Conservation (phyloP, 2,888 invertebrate species). For the Scaptodrosophila latifasciaeformis region DNA sequence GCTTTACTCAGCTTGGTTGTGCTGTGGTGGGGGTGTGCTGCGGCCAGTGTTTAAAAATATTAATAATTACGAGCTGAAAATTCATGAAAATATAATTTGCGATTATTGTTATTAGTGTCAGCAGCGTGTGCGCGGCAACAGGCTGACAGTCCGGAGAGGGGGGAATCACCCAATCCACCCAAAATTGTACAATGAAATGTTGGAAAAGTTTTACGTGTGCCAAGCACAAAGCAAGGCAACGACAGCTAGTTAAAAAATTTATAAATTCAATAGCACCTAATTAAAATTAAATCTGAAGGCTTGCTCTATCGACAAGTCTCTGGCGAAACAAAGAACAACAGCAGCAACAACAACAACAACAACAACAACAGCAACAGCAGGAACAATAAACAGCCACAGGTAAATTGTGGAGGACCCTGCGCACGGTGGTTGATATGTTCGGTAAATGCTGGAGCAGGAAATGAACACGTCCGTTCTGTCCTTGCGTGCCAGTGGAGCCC, state of each 20-base stretch:
- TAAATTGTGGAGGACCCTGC: constrained; percentile 22
- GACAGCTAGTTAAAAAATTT: constrained; percentile 61
- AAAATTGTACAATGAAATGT: constrained; percentile 49
- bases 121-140: constrained; percentile 31
- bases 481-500: constrained; percentile 17
- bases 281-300: constrained; percentile 68
- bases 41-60: constrained; percentile 44
- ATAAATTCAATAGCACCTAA: constrained; percentile 69
- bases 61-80: constrained; percentile 71
- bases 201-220: constrained; percentile 55
- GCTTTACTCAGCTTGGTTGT: too few relatives aligned
- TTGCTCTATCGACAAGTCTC: constrained; percentile 21
- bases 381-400: constrained; percentile 17
- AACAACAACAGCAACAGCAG: constrained; percentile 20
- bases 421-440: constrained; percentile 52
- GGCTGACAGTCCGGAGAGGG: constrained; percentile 14
- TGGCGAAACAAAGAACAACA: constrained; percentile 12
- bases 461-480: constrained; percentile 58
- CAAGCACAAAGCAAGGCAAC: constrained; percentile 23
- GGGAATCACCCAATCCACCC: too few relatives aligned
- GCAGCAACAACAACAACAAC: constrained; percentile 20
- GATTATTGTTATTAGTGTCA: constrained; percentile 70
- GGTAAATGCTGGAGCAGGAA: constrained; percentile 63
- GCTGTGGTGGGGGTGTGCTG: too few relatives aligned
- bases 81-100: constrained; percentile 72